Evolutionary conservation across 2,888 invertebrate genomes (phyloP).

Genomic region (Ceriagrion tenellum): DNA sequence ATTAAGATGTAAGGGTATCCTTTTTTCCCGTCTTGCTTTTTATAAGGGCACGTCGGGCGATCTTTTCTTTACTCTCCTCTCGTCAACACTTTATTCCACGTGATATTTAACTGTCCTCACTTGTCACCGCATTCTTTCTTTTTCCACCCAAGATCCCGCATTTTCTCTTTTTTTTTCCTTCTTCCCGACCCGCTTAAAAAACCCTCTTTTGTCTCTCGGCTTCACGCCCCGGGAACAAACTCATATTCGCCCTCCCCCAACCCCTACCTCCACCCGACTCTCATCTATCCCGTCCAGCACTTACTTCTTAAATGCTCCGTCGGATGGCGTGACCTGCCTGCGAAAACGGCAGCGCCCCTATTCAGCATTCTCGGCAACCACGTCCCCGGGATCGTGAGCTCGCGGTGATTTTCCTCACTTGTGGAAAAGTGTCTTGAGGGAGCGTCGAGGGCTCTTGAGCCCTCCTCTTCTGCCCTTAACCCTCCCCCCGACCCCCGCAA

Average conservation of each 20-base stretch:
- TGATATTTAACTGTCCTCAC: conserved; percentile 6
- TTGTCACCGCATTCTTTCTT: not conserved
- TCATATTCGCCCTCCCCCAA: not conserved
- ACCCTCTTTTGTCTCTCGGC: not conserved
- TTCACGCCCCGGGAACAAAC: not conserved
- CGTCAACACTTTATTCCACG: not conserved
- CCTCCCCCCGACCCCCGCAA: not conserved
- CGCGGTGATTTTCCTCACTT: conserved; percentile 48
- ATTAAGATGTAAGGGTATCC: too few species aligned
- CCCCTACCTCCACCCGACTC: too few species aligned
- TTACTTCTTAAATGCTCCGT: conserved; percentile 61
- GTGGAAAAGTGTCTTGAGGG: conserved; percentile 16
- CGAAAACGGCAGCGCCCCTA: conserved; percentile 42
- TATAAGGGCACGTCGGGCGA: too few species aligned
- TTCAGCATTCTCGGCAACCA: conserved; percentile 54
- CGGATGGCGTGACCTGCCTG: conserved; percentile 59
- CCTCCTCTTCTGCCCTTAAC: not conserved
- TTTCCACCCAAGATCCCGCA: not conserved
- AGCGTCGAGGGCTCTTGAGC: not conserved
- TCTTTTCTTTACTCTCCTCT: not conserved
- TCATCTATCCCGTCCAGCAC: not conserved
- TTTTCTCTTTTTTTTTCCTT: not conserved
- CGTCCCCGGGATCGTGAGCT: conserved; percentile 9
- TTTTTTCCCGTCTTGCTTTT: too few species aligned
- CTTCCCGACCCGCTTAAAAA: not conserved